Base-by-base conservation (phyloP, 2,113 vertebrate species). In the Smithornis capensis region DNA sequence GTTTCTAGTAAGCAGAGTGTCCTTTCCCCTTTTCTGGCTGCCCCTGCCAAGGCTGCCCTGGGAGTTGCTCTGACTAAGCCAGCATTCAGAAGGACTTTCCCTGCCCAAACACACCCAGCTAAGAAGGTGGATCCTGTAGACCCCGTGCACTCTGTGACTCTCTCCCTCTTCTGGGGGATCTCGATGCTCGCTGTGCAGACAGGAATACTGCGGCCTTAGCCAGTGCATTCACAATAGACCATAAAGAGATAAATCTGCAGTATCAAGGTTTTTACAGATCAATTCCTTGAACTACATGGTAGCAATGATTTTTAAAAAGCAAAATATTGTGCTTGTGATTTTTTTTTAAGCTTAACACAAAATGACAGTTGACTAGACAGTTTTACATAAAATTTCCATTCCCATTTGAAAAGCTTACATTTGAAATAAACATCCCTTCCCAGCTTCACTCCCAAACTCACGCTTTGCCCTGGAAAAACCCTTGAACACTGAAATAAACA, bases 381-480 rank as follows among this genome's bases (percentile, higher is more conserved):
- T 71, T 94, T 89, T 81, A 87, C 45, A 67, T 68, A 78, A 89
- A 94, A 95, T 89, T 78, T 89, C 77, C 37, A 93, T 89, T 95
- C 88, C 87, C 37, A 71, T 81, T 94, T 92, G 80, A 83, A 91
- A 95, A 42, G 45, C 64, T 92, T 83, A 77, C 44, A 69, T 65
- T 92, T 94, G 45, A 76, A 77, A 65, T 79, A 85, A 96, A 84
- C 70, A 85, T 60, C 49, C 40, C 13, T 79, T 92, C 28, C 57
- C 89, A 40, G 40, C 40, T 94, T 44, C 9, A 19, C 14, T 87
- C 78, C 56, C 49, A 71, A 84, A 75, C 14, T 85, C 74, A 60
- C 42, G 21, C 33, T 95, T 62, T 79, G 62, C 76, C 87, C 82
- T 68, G 82, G 50, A 78, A 64, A 94, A 96, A 77, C 35, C 85